Percentiles rank a stretch among this genome's conserved stretches.
These are phyloP conservation scores for Macrophya annulata DNA, from an alignment of 2,888 invertebrate species.

Conservation along the genomic window DNA sequence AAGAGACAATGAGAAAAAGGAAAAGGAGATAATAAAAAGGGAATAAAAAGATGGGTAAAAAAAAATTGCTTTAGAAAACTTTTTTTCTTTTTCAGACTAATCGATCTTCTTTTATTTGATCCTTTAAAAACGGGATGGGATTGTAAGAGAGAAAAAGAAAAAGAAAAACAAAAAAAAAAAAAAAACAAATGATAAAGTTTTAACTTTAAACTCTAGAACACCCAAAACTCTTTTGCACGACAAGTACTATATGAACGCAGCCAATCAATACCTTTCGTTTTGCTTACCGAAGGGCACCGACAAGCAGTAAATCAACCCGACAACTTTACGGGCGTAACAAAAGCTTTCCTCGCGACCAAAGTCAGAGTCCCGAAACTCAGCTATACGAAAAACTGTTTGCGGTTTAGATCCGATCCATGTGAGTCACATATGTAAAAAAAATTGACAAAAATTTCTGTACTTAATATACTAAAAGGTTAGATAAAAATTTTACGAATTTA, in stretches of 20 bases:
- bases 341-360: constrained; percentile 38
- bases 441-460: neutral
- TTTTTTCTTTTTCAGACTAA: neutral
- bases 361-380: neutral
- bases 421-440: neutral
- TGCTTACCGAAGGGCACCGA: constrained; percentile 54
- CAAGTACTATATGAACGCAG: constrained; percentile 38
- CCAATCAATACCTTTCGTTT: constrained; percentile 52
- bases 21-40: neutral
- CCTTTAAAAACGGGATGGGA: constrained; percentile 29
- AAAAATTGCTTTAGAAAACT: neutral
- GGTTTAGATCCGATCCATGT: neutral
- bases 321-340: constrained; percentile 56
- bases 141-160: neutral
- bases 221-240: constrained; percentile 3
- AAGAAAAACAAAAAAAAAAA: neutral
- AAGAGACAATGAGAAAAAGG: neutral
- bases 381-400: constrained; percentile 1
- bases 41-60: neutral
- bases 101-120: constrained; percentile 41
- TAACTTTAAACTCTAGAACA: neutral
- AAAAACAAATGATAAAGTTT: constrained; percentile 29
- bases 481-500: neutral
- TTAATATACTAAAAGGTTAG: neutral
- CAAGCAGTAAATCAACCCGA: constrained; percentile 55